Evolutionary conservation across 2,113 vertebrate genomes (phyloP).

Genomic region (Drymodes brunneopygia): DNA sequence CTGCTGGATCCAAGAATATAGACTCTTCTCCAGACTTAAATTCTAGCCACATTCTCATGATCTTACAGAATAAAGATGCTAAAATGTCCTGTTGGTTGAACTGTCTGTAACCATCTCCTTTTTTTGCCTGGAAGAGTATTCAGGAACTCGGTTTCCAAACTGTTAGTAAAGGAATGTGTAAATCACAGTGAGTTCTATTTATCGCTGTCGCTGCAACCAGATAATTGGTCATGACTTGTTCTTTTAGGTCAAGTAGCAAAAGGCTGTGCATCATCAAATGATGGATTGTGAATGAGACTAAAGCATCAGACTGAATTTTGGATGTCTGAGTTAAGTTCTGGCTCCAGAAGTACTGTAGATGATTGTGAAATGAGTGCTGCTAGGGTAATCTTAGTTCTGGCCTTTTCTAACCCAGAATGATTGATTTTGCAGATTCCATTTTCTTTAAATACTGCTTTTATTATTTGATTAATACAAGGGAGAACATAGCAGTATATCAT

Average conservation of each 20-base stretch:
- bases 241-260: constrained; percentile 22
- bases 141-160: background rate
- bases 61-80: background rate
- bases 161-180: background rate
- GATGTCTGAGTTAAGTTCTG: constrained; percentile 10
- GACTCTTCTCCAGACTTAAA: background rate
- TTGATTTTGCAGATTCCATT: constrained; percentile 19
- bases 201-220: background rate
- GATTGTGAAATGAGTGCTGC: background rate
- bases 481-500: background rate
- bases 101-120: background rate
- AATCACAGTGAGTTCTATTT: constrained; percentile 17
- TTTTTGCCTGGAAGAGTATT: background rate
- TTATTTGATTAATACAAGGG: background rate
- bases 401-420: background rate
- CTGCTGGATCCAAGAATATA: background rate
- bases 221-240: background rate
- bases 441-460: constrained; percentile 3
- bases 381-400: background rate
- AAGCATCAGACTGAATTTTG: constrained; percentile 14
- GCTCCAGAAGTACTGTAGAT: constrained; percentile 8
- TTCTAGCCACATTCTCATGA: background rate
- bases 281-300: constrained; percentile 18
- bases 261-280: background rate
- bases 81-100: background rate